phyloP scores from a whole-genome alignment of 2,888 invertebrate species.

The Glyphotaelius pellucidus region DNA sequence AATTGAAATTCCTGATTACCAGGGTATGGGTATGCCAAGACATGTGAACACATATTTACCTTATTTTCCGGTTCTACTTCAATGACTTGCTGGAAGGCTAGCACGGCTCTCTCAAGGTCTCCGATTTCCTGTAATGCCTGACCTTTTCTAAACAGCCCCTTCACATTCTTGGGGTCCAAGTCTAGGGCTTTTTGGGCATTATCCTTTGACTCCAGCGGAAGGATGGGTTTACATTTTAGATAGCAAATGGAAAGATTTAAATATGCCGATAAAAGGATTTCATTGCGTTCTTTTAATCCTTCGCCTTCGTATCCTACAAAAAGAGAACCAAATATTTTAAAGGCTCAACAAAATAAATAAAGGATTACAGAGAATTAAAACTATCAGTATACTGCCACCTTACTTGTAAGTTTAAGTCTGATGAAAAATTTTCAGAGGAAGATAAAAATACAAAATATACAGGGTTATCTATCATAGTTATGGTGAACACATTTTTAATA shows the following conservation, averaged over 20 bases:
- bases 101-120: constrained; percentile 86
- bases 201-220: constrained; percentile 82
- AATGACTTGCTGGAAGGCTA: constrained; percentile 87
- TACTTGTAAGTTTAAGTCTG: background rate
- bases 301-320: constrained; percentile 71
- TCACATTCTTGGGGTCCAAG: constrained; percentile 87
- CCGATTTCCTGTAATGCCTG: constrained; percentile 86
- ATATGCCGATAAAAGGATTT: constrained; percentile 83
- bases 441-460: background rate
- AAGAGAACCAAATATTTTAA: background rate
- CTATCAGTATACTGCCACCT: background rate
- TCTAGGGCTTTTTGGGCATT: constrained; percentile 88
- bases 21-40: too few relatives aligned
- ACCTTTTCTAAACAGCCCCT: constrained; percentile 93
- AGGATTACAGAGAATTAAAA: background rate
- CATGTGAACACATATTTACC: constrained; percentile 68
- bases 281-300: constrained; percentile 74
- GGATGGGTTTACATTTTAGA: constrained; percentile 84
- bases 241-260: constrained; percentile 91
- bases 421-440: background rate
- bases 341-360: background rate
- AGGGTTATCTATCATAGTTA: background rate
- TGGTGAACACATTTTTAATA: background rate
- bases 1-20: too few relatives aligned
- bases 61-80: constrained; percentile 90